Percentiles rank a stretch among this genome's conserved stretches.
These are phyloP conservation scores for Chloroclystis v-ata DNA, from an alignment of 2,888 invertebrate genomes.

Conservation along the genomic window DNA sequence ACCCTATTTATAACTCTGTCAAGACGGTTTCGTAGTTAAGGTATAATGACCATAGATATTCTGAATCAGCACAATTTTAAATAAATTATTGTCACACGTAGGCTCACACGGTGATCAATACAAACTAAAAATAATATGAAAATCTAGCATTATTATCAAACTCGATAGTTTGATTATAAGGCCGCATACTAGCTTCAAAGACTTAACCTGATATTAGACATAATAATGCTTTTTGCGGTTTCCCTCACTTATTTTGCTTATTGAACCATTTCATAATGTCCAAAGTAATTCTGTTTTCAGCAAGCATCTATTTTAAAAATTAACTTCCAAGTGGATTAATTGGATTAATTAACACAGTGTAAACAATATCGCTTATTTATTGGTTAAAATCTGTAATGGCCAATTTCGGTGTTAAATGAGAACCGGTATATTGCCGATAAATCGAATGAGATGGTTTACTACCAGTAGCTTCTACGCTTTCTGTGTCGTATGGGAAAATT, in stretches of 20 bases:
- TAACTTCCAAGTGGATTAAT: conserved; percentile 32
- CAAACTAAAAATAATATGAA: background rate
- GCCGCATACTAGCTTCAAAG: too few relatives aligned
- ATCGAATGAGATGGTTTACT: conserved; percentile 29
- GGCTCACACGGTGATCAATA: background rate
- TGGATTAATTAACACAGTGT: conserved; percentile 30
- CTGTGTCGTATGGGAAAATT: too few relatives aligned
- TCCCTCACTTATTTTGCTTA: too few relatives aligned
- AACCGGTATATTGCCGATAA: conserved; percentile 49
- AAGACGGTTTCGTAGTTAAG: too few relatives aligned
- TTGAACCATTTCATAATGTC: too few relatives aligned
- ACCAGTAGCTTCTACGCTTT: background rate
- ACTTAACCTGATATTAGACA: too few relatives aligned
- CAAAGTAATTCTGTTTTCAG: conserved; percentile 19
- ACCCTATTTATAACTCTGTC: too few relatives aligned
- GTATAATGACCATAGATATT: too few relatives aligned
- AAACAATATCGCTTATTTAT: conserved; percentile 34
- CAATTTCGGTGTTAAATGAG: conserved; percentile 35
- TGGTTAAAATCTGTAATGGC: conserved; percentile 34
- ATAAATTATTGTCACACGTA: background rate
- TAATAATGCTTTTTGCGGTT: too few relatives aligned
- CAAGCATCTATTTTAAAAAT: conserved; percentile 25
- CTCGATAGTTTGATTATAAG: too few relatives aligned
- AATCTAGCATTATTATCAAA: background rate
- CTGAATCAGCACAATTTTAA: background rate